Evolutionary conservation across 2,113 vertebrate genomes (phyloP), one percentile per base, ranked within the genome.

Genomic region (Pyrgilauda ruficollis): DNA sequence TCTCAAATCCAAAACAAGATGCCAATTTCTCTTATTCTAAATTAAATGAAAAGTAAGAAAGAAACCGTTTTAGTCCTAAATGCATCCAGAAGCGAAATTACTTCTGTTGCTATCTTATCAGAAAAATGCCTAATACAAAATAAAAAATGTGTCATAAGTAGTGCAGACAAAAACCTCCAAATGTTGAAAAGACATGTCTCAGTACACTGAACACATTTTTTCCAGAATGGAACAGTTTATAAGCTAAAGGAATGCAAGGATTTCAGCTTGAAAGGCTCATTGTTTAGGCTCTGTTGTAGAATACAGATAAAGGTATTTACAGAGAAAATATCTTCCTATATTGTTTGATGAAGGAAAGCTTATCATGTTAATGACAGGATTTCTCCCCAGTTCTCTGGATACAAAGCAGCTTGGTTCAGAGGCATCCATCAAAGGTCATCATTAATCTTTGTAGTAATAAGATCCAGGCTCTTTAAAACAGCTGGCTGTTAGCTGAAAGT

Each of bases 321-420:
- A 97, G 76, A 97, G 89, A 94, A 97, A 95, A 94, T 94, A 96
- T 96, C 95, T 96, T 86, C 72, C 91, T 78, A 84, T 97, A 96
- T 84, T 89, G 93, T 92, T 87, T 96, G 94, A 94, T 94, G 86
- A 47, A 95, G 15, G 33, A 67, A 97, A 89, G 92, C 22, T 27
- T 78, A 88, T 94, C 88, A 87, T 23, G 80, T 63, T 94, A 90
- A 78, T 75, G 94, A 94, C 89, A 93, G 86, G 39, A 72, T 81
- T 95, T 95, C 81, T 93, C 47, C 56, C 52, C 27, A n/a, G 76
- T 81, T 93, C 68, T 59, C 61, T 75, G 39, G 89, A 95, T 52
- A 95, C 35, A 94, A 86, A 92, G 76, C 95, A 96, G 91, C 83
- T 89, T 90, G 76, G 76, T 86, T 94, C 68, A 94, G 55, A 92